phyloP scores from a whole-genome alignment of 2,113 vertebrate species.

The Dendrocopos noguchii region DNA sequence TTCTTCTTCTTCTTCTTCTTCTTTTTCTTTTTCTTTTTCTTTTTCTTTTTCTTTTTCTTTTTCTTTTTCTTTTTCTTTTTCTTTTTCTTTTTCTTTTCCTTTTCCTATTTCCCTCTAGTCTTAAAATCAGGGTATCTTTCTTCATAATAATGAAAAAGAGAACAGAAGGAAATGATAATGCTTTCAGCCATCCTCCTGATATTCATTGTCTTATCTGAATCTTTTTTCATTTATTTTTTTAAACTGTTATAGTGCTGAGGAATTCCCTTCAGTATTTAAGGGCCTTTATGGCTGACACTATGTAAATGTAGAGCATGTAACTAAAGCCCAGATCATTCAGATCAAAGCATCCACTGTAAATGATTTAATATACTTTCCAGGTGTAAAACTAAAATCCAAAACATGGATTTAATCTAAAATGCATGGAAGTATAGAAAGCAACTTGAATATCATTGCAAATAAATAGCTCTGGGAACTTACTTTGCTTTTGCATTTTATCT shows the following conservation, averaged over 20 bases:
- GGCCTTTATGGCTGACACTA: background rate
- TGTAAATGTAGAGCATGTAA: rapidly evolving
- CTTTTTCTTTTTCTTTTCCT: background rate
- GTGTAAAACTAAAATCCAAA: background rate
- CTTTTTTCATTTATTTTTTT: background rate
- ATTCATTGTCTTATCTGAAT: background rate
- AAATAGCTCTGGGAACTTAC: background rate
- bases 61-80: no score
- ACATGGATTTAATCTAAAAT: background rate
- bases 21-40: no score
- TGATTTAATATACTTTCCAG: background rate
- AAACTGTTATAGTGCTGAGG: background rate
- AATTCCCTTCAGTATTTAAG: background rate
- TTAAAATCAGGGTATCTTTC: background rate
- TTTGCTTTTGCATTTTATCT: background rate
- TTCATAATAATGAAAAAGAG: background rate
- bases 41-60: no score
- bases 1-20: no score
- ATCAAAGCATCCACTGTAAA: background rate
- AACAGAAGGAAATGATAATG: background rate
- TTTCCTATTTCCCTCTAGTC: no score
- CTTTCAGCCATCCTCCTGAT: background rate
- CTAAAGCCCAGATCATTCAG: background rate
- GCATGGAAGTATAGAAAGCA: background rate
- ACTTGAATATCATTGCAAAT: background rate